Base-by-base conservation (phyloP, 2,888 invertebrate species). In the Mechanitis messenoides region DNA sequence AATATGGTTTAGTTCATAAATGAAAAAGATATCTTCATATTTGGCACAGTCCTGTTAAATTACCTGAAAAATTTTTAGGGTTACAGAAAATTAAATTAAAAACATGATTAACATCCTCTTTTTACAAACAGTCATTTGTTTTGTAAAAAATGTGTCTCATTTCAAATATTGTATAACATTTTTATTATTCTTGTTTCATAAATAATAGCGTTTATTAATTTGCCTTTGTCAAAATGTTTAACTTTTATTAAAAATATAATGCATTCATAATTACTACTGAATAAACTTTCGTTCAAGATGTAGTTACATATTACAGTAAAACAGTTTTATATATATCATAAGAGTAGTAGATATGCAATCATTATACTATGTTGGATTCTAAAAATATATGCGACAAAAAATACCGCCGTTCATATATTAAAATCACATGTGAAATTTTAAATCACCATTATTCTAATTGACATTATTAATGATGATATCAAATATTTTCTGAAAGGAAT, bases 101-200 rank as follows among this genome's bases (percentile, higher is more conserved):
- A 61, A 65, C 58, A 59, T 58, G 57, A n/a, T 38, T 59, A 68
- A 59, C 61, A 65, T 57, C 64, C 64, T 68, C 62, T 61, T 59
- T 71, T 72, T 75, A 73, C 66, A 68, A 69, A 67, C 71, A 70
- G 71, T 73, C 76, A 74, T 71, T 72, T 70, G 62, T 69, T 73
- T 73, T 72, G 72, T 74, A 69, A 72, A 68, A 69, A 64, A 47
- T 65, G 76, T 74, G 77, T 75, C 73, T 71, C 67, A 66, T 73
- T 74, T 69, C 61, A 67, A 72, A 71, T 72, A 61, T 45, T 59
- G 60, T 65, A 42, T 56, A 53, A 56, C 57, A 57, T 53, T 46
- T 65, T 56, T 56, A 28, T 60, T 63, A 53, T 53, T 56, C 55
- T 42, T 53, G 12, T 53, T 42, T 42, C 42, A 42, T 42, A 11